Conservation (phyloP, 2,113 vertebrate genomes). For the Vulpes ferrilata region DNA sequence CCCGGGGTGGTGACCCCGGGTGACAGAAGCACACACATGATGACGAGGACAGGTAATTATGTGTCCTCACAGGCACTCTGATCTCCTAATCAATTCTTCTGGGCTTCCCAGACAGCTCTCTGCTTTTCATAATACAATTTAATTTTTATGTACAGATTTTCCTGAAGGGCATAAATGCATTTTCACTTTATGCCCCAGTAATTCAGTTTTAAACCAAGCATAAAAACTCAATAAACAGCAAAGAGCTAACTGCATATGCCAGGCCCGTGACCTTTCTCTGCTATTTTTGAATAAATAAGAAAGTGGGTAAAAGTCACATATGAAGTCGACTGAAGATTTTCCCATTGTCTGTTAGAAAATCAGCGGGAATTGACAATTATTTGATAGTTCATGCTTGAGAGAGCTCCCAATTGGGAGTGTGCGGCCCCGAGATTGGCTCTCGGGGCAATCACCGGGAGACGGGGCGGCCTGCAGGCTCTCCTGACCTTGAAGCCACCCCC, state of each 20-base stretch:
- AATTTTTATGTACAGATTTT: conserved; percentile 82
- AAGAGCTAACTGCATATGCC: conserved; percentile 61
- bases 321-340: conserved; percentile 36
- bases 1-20: neutral
- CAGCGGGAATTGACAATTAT: conserved; percentile 83
- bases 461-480: conserved; percentile 9
- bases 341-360: conserved; percentile 83
- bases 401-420: conserved; percentile 61
- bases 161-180: conserved; percentile 81
- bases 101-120: neutral
- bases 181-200: conserved; percentile 74
- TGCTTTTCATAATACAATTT: conserved; percentile 79
- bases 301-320: conserved; percentile 65
- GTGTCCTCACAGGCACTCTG: neutral
- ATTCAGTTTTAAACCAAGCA: conserved; percentile 83
- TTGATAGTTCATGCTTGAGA: conserved; percentile 87
- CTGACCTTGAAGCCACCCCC: conserved; percentile 84
- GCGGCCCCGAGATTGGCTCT: conserved; percentile 77
- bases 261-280: conserved; percentile 75
- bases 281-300: conserved; percentile 77
- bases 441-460: neutral
- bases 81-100: conserved; percentile 50
- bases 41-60: neutral
- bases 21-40: neutral
- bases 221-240: conserved; percentile 82